Evolutionary conservation across 2,888 invertebrate genomes (phyloP).

Genomic region (Brachyopa scutellaris): DNA sequence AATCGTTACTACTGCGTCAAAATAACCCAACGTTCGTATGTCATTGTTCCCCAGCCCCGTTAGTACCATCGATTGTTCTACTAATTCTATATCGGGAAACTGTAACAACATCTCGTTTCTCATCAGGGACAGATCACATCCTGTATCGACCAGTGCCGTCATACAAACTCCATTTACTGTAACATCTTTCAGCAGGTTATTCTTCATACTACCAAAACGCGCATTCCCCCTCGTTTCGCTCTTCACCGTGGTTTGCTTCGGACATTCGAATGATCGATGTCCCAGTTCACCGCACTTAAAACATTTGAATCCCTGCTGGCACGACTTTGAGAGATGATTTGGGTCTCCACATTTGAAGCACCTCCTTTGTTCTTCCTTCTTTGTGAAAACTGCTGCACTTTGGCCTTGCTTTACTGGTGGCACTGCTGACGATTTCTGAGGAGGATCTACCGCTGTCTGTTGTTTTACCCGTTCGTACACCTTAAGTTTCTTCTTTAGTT

Average conservation of each 20-base stretch:
- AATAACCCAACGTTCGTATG: constrained; percentile 35
- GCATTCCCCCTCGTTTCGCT: too few relatives aligned
- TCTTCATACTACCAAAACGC: neutral
- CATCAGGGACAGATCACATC: constrained; percentile 13
- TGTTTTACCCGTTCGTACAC: constrained; percentile 45
- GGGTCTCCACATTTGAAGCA: neutral
- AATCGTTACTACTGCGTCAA: constrained; percentile 8
- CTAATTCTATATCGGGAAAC: constrained; percentile 13
- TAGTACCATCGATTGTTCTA: neutral
- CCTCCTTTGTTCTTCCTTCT: neutral
- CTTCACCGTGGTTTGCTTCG: neutral
- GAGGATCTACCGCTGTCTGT: neutral
- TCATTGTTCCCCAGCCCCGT: constrained; percentile 23
- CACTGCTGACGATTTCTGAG: neutral
- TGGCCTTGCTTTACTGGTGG: neutral
- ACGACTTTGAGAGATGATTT: neutral
- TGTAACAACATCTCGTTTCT: constrained; percentile 9
- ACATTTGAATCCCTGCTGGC: neutral
- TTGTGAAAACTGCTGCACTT: too few relatives aligned
- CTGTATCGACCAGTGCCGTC: constrained; percentile 1
- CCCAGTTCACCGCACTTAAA: neutral
- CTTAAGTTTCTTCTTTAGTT: constrained; percentile 44
- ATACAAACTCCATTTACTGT: neutral
- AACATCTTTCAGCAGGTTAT: constrained; percentile 12
- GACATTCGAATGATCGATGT: neutral